Base-by-base conservation (phyloP, 2,113 vertebrate genomes). In the Nestor notabilis region DNA sequence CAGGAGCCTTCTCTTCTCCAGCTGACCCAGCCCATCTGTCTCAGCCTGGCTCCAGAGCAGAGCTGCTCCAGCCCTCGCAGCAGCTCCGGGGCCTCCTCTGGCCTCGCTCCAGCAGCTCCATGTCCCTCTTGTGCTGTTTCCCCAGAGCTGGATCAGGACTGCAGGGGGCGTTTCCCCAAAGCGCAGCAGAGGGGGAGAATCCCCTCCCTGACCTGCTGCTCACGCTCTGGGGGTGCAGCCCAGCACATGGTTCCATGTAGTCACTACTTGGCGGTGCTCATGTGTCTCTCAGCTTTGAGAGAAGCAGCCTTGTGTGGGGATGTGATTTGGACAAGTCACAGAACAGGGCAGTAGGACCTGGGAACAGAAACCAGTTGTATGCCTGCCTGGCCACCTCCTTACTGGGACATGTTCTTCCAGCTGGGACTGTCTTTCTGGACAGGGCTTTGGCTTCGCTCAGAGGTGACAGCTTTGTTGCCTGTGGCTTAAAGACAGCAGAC, bases 261-360 rank as follows among this genome's bases (percentile, higher is more conserved):
- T 15, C 24, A 3, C 65, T 74, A 21, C 2, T 11, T 1, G 2
- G 17, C 9, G 5, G 5, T 18, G 53, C 21, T 78, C 5, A 1
- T 13, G 37, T 13, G 17, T 25, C 9, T 31, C 33, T 39, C 28
- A 3, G 4, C 13, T 64, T 0, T 12, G 46, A 31, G 39, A 63
- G 10, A 14, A 76, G 65, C 41, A 41, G 25, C 14, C 0, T 3
- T 6, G 28, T 2, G 1, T 14, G 44, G 56, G 52, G 33, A 3
- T 44, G 20, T 7, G 56, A 2, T 28, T 46, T 24, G 81, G 17
- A 2, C 21, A 13, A 11, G n/a, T 35, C 49, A 9, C 27, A 46
- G 44, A 75, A 28, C 0, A 25, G 55, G 28, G 28, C n/a, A 76
- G 46, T 28, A 17, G 10, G 20, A 71, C 52, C 52, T 58, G 0